Base-by-base conservation (phyloP, 2,888 invertebrate genomes). In the Tribolium freemani region DNA sequence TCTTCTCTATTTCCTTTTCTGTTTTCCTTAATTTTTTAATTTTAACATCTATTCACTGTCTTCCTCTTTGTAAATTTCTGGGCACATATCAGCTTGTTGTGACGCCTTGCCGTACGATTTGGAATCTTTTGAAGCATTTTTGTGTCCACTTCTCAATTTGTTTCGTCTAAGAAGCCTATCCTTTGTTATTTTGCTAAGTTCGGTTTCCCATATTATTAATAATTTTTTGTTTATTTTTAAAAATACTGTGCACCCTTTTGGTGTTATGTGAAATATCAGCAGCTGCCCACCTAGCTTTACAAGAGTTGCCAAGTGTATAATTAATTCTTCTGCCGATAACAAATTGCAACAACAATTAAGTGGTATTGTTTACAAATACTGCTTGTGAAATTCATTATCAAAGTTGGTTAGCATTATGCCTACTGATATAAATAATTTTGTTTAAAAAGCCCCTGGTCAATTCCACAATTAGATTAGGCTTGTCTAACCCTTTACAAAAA, bases 121-220 rank as follows among this genome's bases (percentile, higher is more conserved):
- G 26, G 26, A 6, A 38, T 38, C 9, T 38, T 38, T 9, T 38
- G 9, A 38, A 38, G 2, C 8, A 3, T 38, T 0, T 38, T 38
- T 38, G 3, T 1, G 8, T 6, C 8, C 8, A n/a, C 8, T 38
- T 9, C 53, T 48, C 53, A 13, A 51, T 68, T 54, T 44, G 53
- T 58, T 60, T 68, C 61, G 53, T 73, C 50, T n/a, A 66, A 66
- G 20, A 31, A 60, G 21, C 51, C 67, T 73, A 70, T 57, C 66
- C 64, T 44, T 70, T 53, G 48, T 64, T 61, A 54, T 48, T 63
- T 56, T 70, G n/a, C n/a, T n/a, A n/a, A n/a, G n/a, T n/a, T n/a
- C n/a, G n/a, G n/a, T n/a, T n/a, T n/a, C n/a, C n/a, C n/a, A n/a
- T n/a, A n/a, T n/a, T n/a, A n/a, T n/a, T n/a, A n/a, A n/a, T n/a